Percentiles rank a stretch among this genome's conserved stretches.
Conservation (phyloP, 2,113 vertebrate species). For the Tragelaphus scriptus region DNA sequence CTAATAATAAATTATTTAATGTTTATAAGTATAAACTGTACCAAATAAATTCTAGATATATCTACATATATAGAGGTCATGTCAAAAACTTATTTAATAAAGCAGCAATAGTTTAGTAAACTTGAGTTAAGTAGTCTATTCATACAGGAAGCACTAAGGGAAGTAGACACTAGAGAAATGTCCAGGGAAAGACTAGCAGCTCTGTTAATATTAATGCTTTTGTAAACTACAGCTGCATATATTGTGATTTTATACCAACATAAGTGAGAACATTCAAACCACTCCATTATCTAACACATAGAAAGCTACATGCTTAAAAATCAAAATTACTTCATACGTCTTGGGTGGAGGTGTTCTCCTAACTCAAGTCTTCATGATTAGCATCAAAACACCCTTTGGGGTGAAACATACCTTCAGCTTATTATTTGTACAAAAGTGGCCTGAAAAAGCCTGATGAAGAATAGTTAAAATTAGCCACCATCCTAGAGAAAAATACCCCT, state of each 20-base stretch:
- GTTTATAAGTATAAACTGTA: conserved; percentile 3
- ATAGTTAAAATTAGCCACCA: not conserved
- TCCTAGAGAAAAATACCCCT: not conserved
- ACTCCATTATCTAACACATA: not conserved
- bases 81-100: conserved; percentile 18
- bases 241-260: not conserved
- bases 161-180: conserved; percentile 4
- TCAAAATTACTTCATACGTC: not conserved
- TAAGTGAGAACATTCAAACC: not conserved
- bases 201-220: not conserved
- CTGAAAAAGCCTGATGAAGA: not conserved
- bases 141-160: not conserved
- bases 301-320: not conserved
- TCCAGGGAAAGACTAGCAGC: not conserved
- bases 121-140: not conserved
- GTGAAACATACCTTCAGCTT: not conserved
- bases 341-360: not conserved
- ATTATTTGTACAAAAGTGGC: not conserved
- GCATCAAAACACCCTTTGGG: not conserved
- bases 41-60: conserved; percentile 33
- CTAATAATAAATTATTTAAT: conserved; percentile 34
- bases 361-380: conserved; percentile 20
- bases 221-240: not conserved
- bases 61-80: conserved; percentile 21
- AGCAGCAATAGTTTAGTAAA: conserved; percentile 27